A percentile compares a stretch with the other conserved stretches of the same genome.
These are phyloP conservation scores for Catagonus wagneri DNA, from an alignment of 2,113 vertebrate genomes.

Conservation along the genomic window DNA sequence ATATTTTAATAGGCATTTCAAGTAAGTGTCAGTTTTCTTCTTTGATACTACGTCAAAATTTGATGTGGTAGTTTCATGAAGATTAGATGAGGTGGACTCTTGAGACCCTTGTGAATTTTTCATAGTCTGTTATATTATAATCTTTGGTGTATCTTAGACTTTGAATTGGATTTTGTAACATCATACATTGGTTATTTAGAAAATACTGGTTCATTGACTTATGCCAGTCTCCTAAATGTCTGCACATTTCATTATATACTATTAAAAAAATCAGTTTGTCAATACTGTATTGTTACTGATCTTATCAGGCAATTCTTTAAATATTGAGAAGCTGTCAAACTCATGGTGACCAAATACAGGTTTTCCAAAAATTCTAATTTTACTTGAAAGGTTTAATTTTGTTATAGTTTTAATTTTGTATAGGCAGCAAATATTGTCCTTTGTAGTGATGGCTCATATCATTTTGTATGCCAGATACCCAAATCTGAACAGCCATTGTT, in stretches of 20 bases:
- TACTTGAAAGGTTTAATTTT: constrained; percentile 42
- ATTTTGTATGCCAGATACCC: background rate
- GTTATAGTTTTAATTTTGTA: constrained; percentile 26
- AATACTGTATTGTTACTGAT: background rate
- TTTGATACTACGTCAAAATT: background rate
- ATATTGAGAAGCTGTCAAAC: background rate
- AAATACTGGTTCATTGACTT: background rate
- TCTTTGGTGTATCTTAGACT: background rate
- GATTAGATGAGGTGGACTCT: background rate
- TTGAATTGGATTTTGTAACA: background rate
- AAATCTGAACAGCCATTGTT: background rate
- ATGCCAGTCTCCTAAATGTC: background rate
- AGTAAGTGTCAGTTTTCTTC: background rate
- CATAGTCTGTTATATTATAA: background rate
- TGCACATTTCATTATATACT: background rate
- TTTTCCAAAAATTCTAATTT: constrained; percentile 18
- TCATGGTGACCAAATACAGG: background rate
- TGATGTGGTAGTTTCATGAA: background rate
- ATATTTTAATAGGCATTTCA: constrained; percentile 17
- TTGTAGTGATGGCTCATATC: background rate
- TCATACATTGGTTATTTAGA: background rate
- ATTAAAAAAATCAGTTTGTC: background rate
- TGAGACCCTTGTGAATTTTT: background rate
- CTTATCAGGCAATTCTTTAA: background rate
- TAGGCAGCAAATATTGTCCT: background rate